Base-by-base conservation (phyloP, 1,140 invertebrate genomes). In the Helicoverpa armigera region DNA sequence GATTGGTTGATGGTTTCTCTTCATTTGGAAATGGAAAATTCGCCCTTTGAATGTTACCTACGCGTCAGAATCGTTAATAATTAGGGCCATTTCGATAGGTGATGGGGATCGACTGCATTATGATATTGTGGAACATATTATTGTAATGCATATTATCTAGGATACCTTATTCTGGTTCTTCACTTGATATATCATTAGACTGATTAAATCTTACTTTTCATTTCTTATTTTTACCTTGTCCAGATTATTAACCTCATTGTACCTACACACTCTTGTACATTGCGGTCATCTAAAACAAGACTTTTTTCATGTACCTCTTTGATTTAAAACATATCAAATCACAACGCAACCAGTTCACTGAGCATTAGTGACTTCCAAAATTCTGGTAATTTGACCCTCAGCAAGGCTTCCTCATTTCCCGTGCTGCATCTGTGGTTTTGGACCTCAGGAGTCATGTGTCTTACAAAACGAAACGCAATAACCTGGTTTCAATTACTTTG, bases 1-100 rank as follows among this genome's bases (percentile, higher is more conserved):
- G 92, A 94, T 94, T 94, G 92, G 91, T 89, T 84, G 86, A 85
- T 81, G 76, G 82, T 48, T 35, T 73, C 65, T 81, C 82, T 81
- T 87, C 88, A 89, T 91, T 92, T 87, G 82, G 86, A 90, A 92
- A 92, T 91, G 87, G 85, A 86, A 85, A 88, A 88, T 79, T 63
- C 58, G 60, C 73, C 63, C 76, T 79, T 79, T 79, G 76, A 79
- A 79, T 35, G 60, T 69, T 58, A 69, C 31, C 31, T 69, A 43
- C 16, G 53, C 5, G 56, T 43, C 35, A 58, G 16, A 51, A 23
- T 61, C 43, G 31, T 23, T 50, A 35, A 63, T 63, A 63, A 65
- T 77, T 67, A 65, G 23, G 61, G 54, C 31, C 10, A 76, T 76
- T 63, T 50, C 29, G 48, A 70, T 70, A 54, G 50, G 53, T 70